Conservation (phyloP, 2,888 invertebrate genomes). For the Baccha elongata region DNA sequence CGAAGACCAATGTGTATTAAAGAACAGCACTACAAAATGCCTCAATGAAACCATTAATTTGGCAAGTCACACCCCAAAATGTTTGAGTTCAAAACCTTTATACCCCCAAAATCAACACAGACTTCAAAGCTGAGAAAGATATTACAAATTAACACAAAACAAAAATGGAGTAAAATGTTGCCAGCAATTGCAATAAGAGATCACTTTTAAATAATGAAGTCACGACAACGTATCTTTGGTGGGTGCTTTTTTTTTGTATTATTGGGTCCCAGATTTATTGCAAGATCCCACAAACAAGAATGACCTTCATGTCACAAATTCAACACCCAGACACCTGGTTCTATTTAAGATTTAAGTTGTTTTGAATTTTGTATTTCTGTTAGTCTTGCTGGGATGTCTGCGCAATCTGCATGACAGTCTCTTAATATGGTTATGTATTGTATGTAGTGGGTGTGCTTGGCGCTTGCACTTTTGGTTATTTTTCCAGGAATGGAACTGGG, state of each 20-base stretch:
- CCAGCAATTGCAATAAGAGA: slow-evolving; percentile 37
- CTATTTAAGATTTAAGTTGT: slow-evolving; percentile 41
- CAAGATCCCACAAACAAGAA: slow-evolving; percentile 67
- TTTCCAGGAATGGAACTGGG: slow-evolving; percentile 64
- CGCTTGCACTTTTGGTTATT: slow-evolving; percentile 16
- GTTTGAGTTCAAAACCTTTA: slow-evolving; percentile 58
- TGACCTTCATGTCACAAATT: slow-evolving; percentile 73
- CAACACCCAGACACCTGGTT: slow-evolving; percentile 71
- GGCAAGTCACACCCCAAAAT: slow-evolving; percentile 59
- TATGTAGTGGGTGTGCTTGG: slow-evolving; percentile 48
- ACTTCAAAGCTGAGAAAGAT: slow-evolving; percentile 11
- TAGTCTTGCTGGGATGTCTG: slow-evolving; percentile 16
- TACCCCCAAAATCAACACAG: slow-evolving; percentile 28
- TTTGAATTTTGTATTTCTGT: slow-evolving; percentile 4
- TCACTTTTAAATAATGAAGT: slow-evolving; percentile 55
- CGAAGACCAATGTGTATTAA: slow-evolving; percentile 6
- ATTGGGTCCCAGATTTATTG: slow-evolving; percentile 58
- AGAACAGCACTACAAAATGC: slow-evolving; percentile 29
- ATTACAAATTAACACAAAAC: not conserved
- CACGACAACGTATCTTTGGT: slow-evolving; percentile 52
- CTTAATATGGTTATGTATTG: slow-evolving; percentile 40
- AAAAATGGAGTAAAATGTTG: slow-evolving; percentile 53
- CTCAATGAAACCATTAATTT: slow-evolving; percentile 53
- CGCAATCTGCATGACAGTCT: slow-evolving; percentile 43
- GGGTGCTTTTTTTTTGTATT: not conserved